Conservation (phyloP, 2,797 vertebrate species). For the Intellagama lesueurii region DNA sequence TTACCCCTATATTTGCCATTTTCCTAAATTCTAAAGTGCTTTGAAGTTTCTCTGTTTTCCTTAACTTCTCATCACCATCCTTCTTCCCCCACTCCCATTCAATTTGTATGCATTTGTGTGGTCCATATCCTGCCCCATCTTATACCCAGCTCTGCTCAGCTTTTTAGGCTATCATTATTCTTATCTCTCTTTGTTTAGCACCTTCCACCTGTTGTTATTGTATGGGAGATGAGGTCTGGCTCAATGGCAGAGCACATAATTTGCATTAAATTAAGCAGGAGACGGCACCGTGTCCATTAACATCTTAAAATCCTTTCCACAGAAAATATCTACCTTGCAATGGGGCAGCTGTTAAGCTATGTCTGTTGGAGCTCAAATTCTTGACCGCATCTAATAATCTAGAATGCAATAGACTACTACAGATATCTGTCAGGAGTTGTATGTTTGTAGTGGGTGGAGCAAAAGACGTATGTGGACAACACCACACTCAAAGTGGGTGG, state of each 20-base stretch:
- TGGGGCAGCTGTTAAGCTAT: background rate
- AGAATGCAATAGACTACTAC: background rate
- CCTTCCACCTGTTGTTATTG: background rate
- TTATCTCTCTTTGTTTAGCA: background rate
- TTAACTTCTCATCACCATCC: too few relatives aligned
- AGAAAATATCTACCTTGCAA: background rate
- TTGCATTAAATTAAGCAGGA: background rate
- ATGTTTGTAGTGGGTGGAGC: background rate
- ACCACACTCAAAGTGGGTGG: background rate
- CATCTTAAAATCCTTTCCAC: constrained; percentile 26
- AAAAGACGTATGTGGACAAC: background rate
- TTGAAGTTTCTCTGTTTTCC: background rate
- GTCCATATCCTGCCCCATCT: too few relatives aligned
- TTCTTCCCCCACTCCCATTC: background rate
- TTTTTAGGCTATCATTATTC: background rate
- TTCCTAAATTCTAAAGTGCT: background rate
- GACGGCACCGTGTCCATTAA: constrained; percentile 16
- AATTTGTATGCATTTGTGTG: background rate
- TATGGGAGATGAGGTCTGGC: background rate
- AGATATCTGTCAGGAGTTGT: background rate
- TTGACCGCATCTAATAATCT: background rate
- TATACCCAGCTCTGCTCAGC: too few relatives aligned
- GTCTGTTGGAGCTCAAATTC: background rate
- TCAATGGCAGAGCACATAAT: background rate
- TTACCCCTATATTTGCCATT: background rate